Evolutionary conservation across 1,140 invertebrate genomes (phyloP), one percentile per base, ranked within the genome.

Genomic region (Bombus sylvicola): DNA sequence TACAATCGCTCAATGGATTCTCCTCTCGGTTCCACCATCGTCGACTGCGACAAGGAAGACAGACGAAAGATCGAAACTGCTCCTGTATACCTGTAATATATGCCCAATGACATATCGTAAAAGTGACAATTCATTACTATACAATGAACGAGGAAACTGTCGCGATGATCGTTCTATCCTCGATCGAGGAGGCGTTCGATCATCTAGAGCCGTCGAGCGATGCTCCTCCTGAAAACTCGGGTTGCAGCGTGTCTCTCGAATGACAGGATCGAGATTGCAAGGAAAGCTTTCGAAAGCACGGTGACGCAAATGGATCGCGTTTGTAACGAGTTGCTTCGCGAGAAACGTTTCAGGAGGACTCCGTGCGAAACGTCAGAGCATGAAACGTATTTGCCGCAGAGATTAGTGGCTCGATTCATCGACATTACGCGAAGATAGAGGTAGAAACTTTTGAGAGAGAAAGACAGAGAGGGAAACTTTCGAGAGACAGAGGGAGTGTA

Each of bases 401-500:
- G 47, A 53, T 53, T 53, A 53, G 47, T 53, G 47, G 75, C 41
- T 80, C 80, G 87, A 84, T 75, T 73, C 81, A 74, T 87, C 86
- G 86, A 87, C 84, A 85, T 87, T 80, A 84, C 47, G 47, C 47
- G 18, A 53, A 53, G 47, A 53, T 53, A 53, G 83, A 62, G 59
- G 2, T n/a, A 13, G 28, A 13, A 12, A 62, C 28, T 62, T 62
- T 62, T 28, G 59, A 69, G 85, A 53, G 37, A 77, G 81, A 72
- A 68, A 78, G 57, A 59, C 66, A n/a, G 39, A 76, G 57, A 3
- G 25, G 9, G 9, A 3, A 25, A 59, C 10, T 10, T 28, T 59
- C 25, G 25, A n/a, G 1, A n/a, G 9, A 57, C 59, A 68, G 10
- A n/a, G 31, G 8, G 34, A 59, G 62, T 41, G 75, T 68, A 80